These are phyloP conservation scores for Parus major DNA, from an alignment of 2,113 vertebrate genomes.

Conservation along the genomic window DNA sequence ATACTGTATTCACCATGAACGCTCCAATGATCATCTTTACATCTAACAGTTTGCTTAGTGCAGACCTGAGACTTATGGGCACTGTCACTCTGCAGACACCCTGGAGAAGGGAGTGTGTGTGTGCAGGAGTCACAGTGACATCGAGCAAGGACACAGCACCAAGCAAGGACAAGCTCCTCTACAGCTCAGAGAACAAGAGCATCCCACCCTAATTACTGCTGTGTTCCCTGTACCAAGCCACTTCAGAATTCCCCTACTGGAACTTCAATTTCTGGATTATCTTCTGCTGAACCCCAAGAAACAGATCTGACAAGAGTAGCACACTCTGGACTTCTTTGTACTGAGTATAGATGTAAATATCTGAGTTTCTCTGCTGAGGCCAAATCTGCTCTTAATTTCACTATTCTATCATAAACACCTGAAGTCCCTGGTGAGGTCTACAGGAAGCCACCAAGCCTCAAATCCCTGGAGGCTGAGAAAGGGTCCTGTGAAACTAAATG, in stretches of 20 bases:
- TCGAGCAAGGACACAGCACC: rapidly evolving
- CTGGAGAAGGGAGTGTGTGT: background rate
- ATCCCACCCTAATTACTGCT: background rate
- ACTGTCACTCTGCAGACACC: background rate
- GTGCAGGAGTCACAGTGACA: background rate
- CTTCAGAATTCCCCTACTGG: background rate
- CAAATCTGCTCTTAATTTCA: background rate
- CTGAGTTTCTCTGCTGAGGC: background rate
- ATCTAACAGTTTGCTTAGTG: background rate
- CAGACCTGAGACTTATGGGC: rapidly evolving
- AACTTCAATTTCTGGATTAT: background rate
- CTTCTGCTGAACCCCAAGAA: background rate
- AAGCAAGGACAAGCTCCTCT: background rate
- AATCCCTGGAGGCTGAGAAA: background rate
- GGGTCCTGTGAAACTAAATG: background rate
- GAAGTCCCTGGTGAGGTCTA: background rate
- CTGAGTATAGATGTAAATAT: background rate
- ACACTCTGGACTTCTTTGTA: background rate
- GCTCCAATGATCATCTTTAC: background rate
- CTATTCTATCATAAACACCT: background rate
- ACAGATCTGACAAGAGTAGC: background rate
- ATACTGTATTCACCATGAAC: background rate
- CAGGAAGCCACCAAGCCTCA: background rate
- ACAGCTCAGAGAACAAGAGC: background rate
- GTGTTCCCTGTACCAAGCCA: background rate